These are phyloP conservation scores for Sebastolobus alascanus DNA, from an alignment of 2,797 vertebrate species.

Conservation along the genomic window DNA sequence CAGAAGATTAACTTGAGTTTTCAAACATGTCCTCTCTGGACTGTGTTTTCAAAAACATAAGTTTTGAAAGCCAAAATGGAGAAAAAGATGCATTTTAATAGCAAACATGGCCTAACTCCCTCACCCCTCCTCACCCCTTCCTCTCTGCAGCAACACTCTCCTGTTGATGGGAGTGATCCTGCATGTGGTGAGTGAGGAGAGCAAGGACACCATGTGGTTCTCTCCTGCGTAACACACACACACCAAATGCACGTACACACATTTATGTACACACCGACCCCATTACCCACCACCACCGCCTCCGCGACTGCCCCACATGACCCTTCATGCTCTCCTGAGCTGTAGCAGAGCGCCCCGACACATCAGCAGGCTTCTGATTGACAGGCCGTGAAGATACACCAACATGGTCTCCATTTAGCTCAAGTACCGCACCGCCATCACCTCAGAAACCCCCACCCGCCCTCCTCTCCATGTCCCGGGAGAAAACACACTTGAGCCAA, in stretches of 20 bases:
- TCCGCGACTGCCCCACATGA: slow-evolving; percentile 74
- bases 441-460: slow-evolving; percentile 67
- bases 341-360: slow-evolving; percentile 79
- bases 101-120: slow-evolving; percentile 1
- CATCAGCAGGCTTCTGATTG: slow-evolving; percentile 86
- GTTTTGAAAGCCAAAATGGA: slow-evolving; percentile 10
- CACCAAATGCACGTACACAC: slow-evolving; percentile 54
- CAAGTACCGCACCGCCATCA: slow-evolving; percentile 87
- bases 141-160: slow-evolving; percentile 55
- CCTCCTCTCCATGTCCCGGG: slow-evolving; percentile 74
- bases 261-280: slow-evolving; percentile 60
- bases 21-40: background rate
- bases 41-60: background rate
- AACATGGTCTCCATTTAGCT: slow-evolving; percentile 98
- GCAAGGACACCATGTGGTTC: slow-evolving; percentile 82
- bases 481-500: slow-evolving; percentile 99
- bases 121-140: slow-evolving; percentile 21
- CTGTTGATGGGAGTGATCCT: slow-evolving; percentile 76
- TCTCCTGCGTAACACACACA: slow-evolving; percentile 58
- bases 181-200: slow-evolving; percentile 84
- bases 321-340: slow-evolving; percentile 79
- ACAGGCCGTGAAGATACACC: slow-evolving; percentile 95
- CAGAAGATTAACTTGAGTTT: background rate
- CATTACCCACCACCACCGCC: slow-evolving; percentile 73
- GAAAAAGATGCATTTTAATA: background rate